phyloP scores from a whole-genome alignment of 2,113 vertebrate species.

The Salvelinus alpinus region DNA sequence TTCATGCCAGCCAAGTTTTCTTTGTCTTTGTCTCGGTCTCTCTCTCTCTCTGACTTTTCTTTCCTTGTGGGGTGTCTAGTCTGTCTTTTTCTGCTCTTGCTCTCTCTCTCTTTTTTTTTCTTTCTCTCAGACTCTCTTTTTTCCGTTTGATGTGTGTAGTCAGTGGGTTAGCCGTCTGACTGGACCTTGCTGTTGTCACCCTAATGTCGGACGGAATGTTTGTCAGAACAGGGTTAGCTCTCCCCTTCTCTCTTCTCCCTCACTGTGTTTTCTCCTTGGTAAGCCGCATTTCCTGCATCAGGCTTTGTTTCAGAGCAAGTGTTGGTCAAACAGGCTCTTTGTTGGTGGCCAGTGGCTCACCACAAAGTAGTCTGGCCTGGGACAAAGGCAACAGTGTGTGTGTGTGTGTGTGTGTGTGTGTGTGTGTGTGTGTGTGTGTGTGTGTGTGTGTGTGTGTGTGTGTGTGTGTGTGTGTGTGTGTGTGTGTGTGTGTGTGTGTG shows the following conservation, averaged over 20 bases:
- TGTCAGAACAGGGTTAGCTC: slow-evolving; percentile 57
- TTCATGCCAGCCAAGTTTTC: slow-evolving; percentile 37
- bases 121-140: background rate
- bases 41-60: slow-evolving; percentile 9
- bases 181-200: slow-evolving; percentile 62
- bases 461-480: slow-evolving; percentile 14
- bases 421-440: slow-evolving; percentile 57
- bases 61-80: background rate
- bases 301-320: slow-evolving; percentile 82
- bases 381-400: slow-evolving; percentile 75
- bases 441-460: slow-evolving; percentile 52
- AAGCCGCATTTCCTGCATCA: slow-evolving; percentile 76
- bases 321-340: slow-evolving; percentile 86
- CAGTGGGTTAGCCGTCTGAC: slow-evolving; percentile 58
- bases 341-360: slow-evolving; percentile 80
- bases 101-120: background rate
- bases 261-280: slow-evolving; percentile 61
- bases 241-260: background rate
- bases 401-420: slow-evolving; percentile 7
- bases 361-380: slow-evolving; percentile 70
- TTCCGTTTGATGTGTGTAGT: slow-evolving; percentile 25
- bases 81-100: background rate
- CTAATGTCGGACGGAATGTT: slow-evolving; percentile 53
- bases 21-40: background rate
- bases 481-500: slow-evolving; percentile 58